Percentiles rank a stretch among this genome's conserved stretches.
Evolutionary conservation across 2,113 vertebrate genomes (phyloP).

Genomic region (Excalfactoria chinensis): DNA sequence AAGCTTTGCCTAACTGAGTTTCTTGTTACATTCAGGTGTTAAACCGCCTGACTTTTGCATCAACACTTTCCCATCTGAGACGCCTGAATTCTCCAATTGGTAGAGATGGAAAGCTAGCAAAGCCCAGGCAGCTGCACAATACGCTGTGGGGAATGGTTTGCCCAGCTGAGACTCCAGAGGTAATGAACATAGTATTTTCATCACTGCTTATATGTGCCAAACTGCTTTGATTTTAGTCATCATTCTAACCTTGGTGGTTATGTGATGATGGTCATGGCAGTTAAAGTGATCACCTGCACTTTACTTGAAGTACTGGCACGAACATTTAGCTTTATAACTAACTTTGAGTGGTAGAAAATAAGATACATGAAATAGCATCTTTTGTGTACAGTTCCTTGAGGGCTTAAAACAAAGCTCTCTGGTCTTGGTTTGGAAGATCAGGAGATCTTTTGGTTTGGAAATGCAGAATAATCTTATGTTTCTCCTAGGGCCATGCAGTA

Average conservation of each 20-base stretch:
- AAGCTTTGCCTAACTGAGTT: not conserved
- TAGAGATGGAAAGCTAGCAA: conserved; percentile 95
- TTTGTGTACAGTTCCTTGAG: not conserved
- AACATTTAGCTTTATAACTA: not conserved
- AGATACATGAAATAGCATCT: not conserved
- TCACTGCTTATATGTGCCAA: not conserved
- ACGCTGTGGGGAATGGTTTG: conserved; percentile 99
- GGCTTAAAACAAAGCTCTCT: not conserved
- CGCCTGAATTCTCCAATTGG: conserved; percentile 97
- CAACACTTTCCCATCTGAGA: conserved; percentile 94
- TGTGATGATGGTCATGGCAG: no score
- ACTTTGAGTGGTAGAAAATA: not conserved
- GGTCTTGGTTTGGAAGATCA: not conserved
- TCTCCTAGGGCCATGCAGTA: conserved; percentile 93
- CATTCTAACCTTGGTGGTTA: no score
- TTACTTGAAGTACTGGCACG: not conserved
- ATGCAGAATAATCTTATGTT: not conserved
- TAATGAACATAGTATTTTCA: conserved; percentile 55
- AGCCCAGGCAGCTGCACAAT: conserved; percentile 97
- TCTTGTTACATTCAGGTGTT: conserved; percentile 82
- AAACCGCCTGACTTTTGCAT: conserved; percentile 96
- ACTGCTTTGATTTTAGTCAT: not conserved
- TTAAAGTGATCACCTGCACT: not conserved
- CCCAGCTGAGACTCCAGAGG: conserved; percentile 98
- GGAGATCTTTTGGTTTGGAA: not conserved